phyloP scores from a whole-genome alignment of 2,888 invertebrate species.

The Psococerastis gibbosa region DNA sequence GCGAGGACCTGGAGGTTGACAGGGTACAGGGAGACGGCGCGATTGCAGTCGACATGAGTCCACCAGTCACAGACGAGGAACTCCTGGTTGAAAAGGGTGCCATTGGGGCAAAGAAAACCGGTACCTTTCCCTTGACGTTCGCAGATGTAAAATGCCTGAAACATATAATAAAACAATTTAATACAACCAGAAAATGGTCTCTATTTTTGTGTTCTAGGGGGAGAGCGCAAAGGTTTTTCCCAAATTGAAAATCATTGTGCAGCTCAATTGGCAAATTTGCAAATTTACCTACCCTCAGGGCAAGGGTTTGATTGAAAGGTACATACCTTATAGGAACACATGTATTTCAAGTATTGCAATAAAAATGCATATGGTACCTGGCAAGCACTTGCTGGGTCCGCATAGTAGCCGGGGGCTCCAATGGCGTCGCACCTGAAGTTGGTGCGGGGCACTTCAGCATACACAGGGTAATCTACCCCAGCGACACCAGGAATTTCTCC shows the following conservation, averaged over 20 bases:
- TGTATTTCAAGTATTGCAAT: not conserved
- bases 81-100: constrained; percentile 68
- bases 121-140: constrained; percentile 75
- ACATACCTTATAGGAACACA: too few species aligned
- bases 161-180: too few species aligned
- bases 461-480: constrained; percentile 29
- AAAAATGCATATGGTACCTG: constrained; percentile 24
- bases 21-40: constrained; percentile 44
- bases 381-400: constrained; percentile 29
- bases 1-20: constrained; percentile 1
- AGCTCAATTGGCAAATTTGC: too few species aligned
- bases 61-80: constrained; percentile 82
- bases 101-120: constrained; percentile 67
- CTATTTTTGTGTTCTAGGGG: too few species aligned
- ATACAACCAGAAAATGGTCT: too few species aligned
- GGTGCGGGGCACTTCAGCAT: constrained; percentile 26
- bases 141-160: constrained; percentile 68
- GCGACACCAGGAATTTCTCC: constrained; percentile 27
- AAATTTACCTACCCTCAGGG: too few species aligned
- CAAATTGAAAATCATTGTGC: too few species aligned
- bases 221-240: too few species aligned
- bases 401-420: constrained; percentile 29
- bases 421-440: constrained; percentile 27
- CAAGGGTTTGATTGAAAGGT: too few species aligned
- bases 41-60: constrained; percentile 72